A percentile compares a stretch with the other conserved stretches of the same genome.
Evolutionary conservation across 1,140 invertebrate genomes (phyloP).

Genomic region (Drosophila pandora): DNA sequence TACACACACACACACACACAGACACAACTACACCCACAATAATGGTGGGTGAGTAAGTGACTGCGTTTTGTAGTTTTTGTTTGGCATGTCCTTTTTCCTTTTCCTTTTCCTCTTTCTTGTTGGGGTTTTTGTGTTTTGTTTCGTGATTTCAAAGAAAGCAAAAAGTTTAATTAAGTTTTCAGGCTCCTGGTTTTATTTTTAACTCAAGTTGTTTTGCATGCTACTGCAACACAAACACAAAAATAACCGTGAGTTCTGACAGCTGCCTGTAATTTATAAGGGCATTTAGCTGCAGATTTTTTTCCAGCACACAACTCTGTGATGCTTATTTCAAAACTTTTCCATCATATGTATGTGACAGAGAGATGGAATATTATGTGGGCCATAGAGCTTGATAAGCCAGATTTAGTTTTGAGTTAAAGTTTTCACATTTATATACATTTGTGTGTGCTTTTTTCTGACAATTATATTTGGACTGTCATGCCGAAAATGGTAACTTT

Average conservation of each 20-base stretch:
- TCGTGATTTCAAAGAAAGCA: constrained; percentile 29
- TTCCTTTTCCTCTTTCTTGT: constrained; percentile 9
- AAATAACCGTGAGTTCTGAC: constrained; percentile 58
- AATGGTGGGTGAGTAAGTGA: constrained; percentile 26
- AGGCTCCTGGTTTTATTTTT: constrained; percentile 77
- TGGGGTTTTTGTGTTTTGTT: constrained; percentile 21
- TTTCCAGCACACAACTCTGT: constrained; percentile 25
- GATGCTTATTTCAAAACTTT: constrained; percentile 27
- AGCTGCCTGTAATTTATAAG: constrained; percentile 71
- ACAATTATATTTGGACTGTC: background rate
- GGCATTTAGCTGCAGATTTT: constrained; percentile 71
- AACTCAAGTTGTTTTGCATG: constrained; percentile 63
- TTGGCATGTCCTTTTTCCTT: constrained; percentile 42
- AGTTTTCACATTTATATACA: background rate
- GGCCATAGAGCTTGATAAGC: constrained; percentile 16
- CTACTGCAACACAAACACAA: constrained; percentile 28
- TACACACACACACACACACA: background rate
- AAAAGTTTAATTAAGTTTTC: constrained; percentile 76
- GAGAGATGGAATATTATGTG: background rate
- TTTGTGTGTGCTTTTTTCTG: background rate
- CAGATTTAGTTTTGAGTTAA: constrained; percentile 31
- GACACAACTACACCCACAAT: background rate
- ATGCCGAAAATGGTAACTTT: constrained; percentile 9
- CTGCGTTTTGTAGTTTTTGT: constrained; percentile 46
- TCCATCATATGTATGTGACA: constrained; percentile 8